Evolutionary conservation across 2,888 invertebrate genomes (phyloP), one percentile per base, ranked within the genome.

Genomic region (Caenorhabditis afra): DNA sequence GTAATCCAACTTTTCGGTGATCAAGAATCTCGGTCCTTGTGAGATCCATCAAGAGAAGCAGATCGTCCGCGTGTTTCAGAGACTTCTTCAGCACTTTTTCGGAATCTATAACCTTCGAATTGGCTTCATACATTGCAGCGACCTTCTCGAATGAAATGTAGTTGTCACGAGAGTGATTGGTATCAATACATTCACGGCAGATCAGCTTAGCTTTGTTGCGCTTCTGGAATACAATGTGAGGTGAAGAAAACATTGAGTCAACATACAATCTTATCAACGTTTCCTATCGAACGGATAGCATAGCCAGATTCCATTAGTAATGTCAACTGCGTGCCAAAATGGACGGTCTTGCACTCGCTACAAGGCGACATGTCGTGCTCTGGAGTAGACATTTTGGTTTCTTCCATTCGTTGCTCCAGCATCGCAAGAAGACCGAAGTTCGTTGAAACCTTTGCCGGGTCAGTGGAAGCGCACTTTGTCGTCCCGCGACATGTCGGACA

Each of bases 401-500:
- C 73, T 23, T 73, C 64, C 16, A 57, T 39, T 37, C 73, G 49
- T 20, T 73, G 73, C 23, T 73, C 73, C 0, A 73, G 37, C 73
- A 73, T 64, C 20, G 73, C 64, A 58, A 29, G 47, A 61, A 53
- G 5, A 11, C 0, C 23, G n/a, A n/a, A 47, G 29, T 73, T 73
- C 4, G 57, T 73, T 3, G 73, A 44, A 37, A 73, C 41, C 12
- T 73, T 73, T 0, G 57, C 50, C 3, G 64, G 50, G n/a, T 44
- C 50, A 3, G 49, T 4, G 4, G 23, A 29, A 2, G 41, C 16
- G 62, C 35, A 73, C 1, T 49, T 55, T 1, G 73, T 58, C 12
- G 41, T 57, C 12, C 57, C 57, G 3, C 73, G 64, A 44, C 73
- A 73, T 0, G 73, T 64, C n/a, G 73, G 73, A 20, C 73, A 73